These are phyloP conservation scores for Neocrepidodera transversa DNA, from an alignment of 2,888 invertebrate species.

Conservation along the genomic window DNA sequence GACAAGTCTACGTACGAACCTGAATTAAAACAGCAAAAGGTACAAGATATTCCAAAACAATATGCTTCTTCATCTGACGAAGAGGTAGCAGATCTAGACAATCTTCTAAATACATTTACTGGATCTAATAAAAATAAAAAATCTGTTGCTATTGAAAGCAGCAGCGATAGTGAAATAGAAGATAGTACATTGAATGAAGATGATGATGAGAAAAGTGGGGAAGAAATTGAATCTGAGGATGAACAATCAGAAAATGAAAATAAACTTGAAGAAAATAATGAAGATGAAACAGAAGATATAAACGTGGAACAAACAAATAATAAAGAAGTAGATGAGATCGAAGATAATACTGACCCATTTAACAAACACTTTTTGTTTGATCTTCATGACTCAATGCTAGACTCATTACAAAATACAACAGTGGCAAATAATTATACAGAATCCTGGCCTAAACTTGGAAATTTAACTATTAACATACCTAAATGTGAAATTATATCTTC, in stretches of 20 bases:
- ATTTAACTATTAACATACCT: conserved; percentile 68
- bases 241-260: conserved; percentile 35
- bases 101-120: conserved; percentile 48
- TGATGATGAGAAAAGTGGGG: conserved; percentile 29
- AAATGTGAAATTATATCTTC: conserved; percentile 52
- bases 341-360: conserved; percentile 68
- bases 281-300: conserved; percentile 33
- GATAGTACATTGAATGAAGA: conserved; percentile 33
- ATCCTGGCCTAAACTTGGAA: conserved; percentile 71
- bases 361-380: conserved; percentile 73
- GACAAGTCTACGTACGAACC: conserved; percentile 64
- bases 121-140: conserved; percentile 39
- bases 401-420: conserved; percentile 65
- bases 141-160: conserved; percentile 56
- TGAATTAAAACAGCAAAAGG: conserved; percentile 51
- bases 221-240: conserved; percentile 20
- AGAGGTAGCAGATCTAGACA: conserved; percentile 45
- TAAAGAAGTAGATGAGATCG: conserved; percentile 48
- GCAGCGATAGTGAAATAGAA: conserved; percentile 49
- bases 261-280: conserved; percentile 38
- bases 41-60: conserved; percentile 20
- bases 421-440: conserved; percentile 59
- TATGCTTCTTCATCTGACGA: conserved; percentile 39
- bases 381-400: conserved; percentile 69
- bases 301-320: conserved; percentile 37